Evolutionary conservation across 1,140 invertebrate genomes (phyloP), one percentile per base, ranked within the genome.

Genomic region (Drosophila subpulchrella): DNA sequence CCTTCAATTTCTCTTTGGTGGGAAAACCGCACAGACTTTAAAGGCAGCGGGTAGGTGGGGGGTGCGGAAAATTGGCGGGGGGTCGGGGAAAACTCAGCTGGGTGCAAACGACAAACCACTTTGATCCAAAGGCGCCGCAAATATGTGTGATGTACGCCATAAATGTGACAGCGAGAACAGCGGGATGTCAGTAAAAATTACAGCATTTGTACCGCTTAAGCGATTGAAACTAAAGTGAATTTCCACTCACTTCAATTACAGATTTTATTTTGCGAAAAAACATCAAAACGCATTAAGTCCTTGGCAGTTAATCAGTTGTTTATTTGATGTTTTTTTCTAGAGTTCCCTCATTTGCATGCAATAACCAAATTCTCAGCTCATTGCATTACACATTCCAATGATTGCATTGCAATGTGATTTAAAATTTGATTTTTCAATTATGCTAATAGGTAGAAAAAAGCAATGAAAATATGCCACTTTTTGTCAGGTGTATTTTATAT

Each of bases 101-200:
- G 60, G 24, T 41, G 60, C 38, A 60, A 60, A 27, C 58, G 39
- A 66, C 48, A 42, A 54, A 24, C 68, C 68, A 75, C 60, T 78
- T 78, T 44, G 60, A 48, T 46, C 74, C 47, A 39, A 78, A 68
- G 60, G 42, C 68, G 47, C 81, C 81, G 71, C 72, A 76, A 55
- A 76, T 41, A 13, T 42, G 27, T 15, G 55, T 13, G 57, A 75
- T 74, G 56, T 59, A 39, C 34, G 44, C 20, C 56, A 65, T 53
- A 39, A 60, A 36, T 41, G 32, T 62, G 60, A n/a, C 36, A 41
- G 20, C 24, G 30, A n/a, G 27, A 66, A 54, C 56, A 63, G 73
- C 61, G 51, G 61, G 53, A 32, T 53, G 54, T 44, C 38, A 63
- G 46, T 65, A 10, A 15, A 36, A 55, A 55, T 24, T 38, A 39